These are phyloP conservation scores for Drosophila aff. DNA, from an alignment of 1,140 invertebrate genomes.

Conservation along the genomic window DNA sequence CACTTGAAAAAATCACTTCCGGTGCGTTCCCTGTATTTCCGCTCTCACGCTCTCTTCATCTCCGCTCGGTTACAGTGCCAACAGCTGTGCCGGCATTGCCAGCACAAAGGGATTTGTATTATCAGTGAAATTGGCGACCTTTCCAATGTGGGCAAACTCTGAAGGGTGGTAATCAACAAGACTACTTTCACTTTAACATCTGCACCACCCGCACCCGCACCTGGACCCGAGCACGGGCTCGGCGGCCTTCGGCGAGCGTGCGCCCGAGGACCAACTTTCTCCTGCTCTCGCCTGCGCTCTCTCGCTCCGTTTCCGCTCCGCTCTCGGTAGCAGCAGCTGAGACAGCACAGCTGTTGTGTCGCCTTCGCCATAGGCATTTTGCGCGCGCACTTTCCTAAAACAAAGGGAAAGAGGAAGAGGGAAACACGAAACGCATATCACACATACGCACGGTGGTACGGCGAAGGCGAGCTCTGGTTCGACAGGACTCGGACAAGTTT, in stretches of 20 bases:
- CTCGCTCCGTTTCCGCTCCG: slow-evolving; percentile 14
- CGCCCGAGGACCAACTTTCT: slow-evolving; percentile 38
- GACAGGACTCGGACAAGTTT: slow-evolving; percentile 58
- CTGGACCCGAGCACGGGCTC: background rate
- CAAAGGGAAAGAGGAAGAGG: slow-evolving; percentile 42
- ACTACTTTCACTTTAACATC: slow-evolving; percentile 76
- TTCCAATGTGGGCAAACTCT: slow-evolving; percentile 53
- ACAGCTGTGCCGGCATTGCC: slow-evolving; percentile 57
- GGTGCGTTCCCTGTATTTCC: slow-evolving; percentile 28
- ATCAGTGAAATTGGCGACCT: slow-evolving; percentile 82
- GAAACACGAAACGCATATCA: slow-evolving; percentile 58
- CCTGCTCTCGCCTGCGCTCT: slow-evolving; percentile 27
- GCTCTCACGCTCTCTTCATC: slow-evolving; percentile 20
- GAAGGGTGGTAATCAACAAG: slow-evolving; percentile 73
- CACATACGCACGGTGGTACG: slow-evolving; percentile 67
- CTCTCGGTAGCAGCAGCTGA: slow-evolving; percentile 64
- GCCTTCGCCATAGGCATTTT: slow-evolving; percentile 65
- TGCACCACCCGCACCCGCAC: background rate
- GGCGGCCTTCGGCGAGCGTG: slow-evolving; percentile 24
- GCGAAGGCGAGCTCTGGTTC: slow-evolving; percentile 46
- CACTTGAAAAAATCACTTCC: slow-evolving; percentile 64
- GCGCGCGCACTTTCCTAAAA: slow-evolving; percentile 75
- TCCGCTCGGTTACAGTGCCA: background rate
- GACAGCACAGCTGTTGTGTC: slow-evolving; percentile 71
- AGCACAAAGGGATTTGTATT: slow-evolving; percentile 58